Evolutionary conservation across 2,888 invertebrate genomes (phyloP), one percentile per base, ranked within the genome.

Genomic region (Cephus sareptanus): DNA sequence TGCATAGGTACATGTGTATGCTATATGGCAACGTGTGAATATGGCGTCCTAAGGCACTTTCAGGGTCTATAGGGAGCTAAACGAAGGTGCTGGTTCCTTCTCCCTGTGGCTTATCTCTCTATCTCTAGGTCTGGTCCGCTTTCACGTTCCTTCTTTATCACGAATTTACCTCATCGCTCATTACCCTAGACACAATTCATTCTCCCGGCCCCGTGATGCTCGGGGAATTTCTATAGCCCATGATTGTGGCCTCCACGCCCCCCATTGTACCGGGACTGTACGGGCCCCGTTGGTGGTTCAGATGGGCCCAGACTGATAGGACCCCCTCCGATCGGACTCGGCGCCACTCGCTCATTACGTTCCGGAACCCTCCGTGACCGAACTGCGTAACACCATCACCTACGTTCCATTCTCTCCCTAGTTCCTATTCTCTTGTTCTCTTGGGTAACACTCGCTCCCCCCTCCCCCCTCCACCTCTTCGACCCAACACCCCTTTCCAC

Each of bases 141-240:
- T 23, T 30, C 37, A 23, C 56, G 56, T 76, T 75, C 70, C 73
- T 78, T 73, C 75, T 75, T 78, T 78, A 78, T 78, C 78, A 78
- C 75, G 75, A 78, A 78, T 78, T 78, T 78, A 78, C 78, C 78
- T 56, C 75, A 78, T 78, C 78, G 75, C 78, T 78, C 78, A 78
- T 78, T 78, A 78, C 78, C 78, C 78, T 76, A 76, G 76, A 76
- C 78, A 73, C 78, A 75, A 78, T 78, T 78, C 75, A 78, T 78
- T 75, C 78, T 75, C 71, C 69, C 68, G 34, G 34, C 31, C 31
- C 70, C 77, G 69, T 76, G 69, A 70, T 73, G 75, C 77, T 75
- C 71, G 12, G 78, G 69, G 78, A 75, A 76, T 78, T 78, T 78
- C 75, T 78, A 78, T 78, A 34, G 75, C 75, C 78, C 75, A 75